phyloP scores from a whole-genome alignment of 2,113 vertebrate species.

The Muscicapa adusta region DNA sequence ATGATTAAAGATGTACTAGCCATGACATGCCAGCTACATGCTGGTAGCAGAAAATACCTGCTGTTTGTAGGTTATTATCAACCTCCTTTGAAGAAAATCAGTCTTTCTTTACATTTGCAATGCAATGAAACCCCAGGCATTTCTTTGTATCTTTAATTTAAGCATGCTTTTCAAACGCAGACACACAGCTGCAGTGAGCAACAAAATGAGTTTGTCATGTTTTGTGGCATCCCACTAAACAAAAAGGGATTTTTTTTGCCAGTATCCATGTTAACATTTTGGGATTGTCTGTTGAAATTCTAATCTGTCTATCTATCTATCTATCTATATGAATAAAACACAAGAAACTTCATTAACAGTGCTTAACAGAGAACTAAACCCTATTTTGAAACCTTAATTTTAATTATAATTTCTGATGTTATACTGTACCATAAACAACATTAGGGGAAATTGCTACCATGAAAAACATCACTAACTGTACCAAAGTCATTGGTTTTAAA shows the following conservation, averaged over 20 bases:
- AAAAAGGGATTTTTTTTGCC: not conserved
- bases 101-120: conserved; percentile 62
- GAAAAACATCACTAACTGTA: not conserved
- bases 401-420: not conserved
- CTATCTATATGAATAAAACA: not conserved
- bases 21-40: conserved; percentile 59
- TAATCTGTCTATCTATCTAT: not conserved
- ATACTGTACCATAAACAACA: not conserved
- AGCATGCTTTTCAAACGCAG: conserved; percentile 26
- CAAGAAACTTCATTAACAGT: not conserved
- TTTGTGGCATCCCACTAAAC: not conserved
- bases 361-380: not conserved
- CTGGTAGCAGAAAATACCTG: conserved; percentile 68
- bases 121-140: conserved; percentile 58
- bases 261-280: not conserved
- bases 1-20: conserved; percentile 67
- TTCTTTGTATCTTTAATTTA: conserved; percentile 63
- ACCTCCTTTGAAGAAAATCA: conserved; percentile 60
- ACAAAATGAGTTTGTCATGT: not conserved
- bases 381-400: not conserved
- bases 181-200: conserved; percentile 33
- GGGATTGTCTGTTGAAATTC: not conserved
- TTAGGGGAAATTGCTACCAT: not conserved
- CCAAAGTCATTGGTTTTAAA: not conserved
- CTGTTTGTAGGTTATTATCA: conserved; percentile 68